A percentile compares a stretch with the other conserved stretches of the same genome.
Conservation (phyloP, 2,797 vertebrate genomes). For the Buphagus erythrorhynchus region DNA sequence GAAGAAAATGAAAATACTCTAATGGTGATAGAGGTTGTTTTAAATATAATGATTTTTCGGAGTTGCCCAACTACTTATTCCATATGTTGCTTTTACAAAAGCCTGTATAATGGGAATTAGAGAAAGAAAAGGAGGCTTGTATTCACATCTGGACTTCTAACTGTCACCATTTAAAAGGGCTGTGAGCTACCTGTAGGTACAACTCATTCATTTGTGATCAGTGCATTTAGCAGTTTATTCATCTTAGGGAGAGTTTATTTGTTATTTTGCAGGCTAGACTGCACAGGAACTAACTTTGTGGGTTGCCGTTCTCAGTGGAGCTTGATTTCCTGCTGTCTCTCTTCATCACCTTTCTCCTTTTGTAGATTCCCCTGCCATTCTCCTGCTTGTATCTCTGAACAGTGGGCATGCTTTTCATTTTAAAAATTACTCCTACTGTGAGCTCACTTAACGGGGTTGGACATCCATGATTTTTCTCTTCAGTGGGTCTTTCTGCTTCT, state of each 20-base stretch:
- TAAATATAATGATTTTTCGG: neutral
- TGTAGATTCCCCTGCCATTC: neutral
- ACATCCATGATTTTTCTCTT: slow-evolving; percentile 42
- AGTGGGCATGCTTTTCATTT: slow-evolving; percentile 21
- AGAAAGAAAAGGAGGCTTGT: neutral
- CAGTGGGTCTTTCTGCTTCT: slow-evolving; percentile 1
- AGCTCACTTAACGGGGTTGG: slow-evolving; percentile 36
- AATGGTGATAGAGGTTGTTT: neutral
- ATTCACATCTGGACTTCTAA: slow-evolving; percentile 11
- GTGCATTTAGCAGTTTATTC: slow-evolving; percentile 13
- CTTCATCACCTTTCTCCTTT: slow-evolving; percentile 23
- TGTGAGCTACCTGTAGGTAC: neutral
- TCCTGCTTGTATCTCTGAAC: slow-evolving; percentile 5
- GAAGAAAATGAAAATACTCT: neutral
- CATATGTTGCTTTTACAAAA: neutral
- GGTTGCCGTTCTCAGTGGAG: slow-evolving; percentile 31
- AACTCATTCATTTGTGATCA: neutral
- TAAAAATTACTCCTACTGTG: slow-evolving; percentile 56
- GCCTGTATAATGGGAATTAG: neutral
- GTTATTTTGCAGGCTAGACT: slow-evolving; percentile 16
- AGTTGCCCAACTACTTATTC: neutral
- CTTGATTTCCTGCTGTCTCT: slow-evolving; percentile 47
- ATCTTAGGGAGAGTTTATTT: slow-evolving; percentile 28
- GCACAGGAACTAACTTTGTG: slow-evolving; percentile 15
- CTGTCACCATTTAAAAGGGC: neutral